Evolutionary conservation across 1,140 invertebrate species (phyloP).

Genomic region (Augochlora pura): DNA sequence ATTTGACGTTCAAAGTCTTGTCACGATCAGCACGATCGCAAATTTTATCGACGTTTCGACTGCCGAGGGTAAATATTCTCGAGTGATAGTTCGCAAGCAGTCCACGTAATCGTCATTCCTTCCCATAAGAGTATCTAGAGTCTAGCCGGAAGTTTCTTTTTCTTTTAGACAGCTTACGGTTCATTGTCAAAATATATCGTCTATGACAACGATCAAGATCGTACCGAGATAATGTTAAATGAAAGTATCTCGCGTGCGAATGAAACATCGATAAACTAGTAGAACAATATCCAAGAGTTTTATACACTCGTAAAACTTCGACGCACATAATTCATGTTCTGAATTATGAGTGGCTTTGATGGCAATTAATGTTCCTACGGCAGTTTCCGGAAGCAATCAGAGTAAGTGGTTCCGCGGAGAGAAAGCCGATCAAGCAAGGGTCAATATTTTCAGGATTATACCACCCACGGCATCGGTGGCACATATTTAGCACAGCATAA

Average conservation of each 20-base stretch:
- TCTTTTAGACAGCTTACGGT: neutral
- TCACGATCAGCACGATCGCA: neutral
- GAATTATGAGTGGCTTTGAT: neutral
- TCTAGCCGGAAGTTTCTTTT: constrained; percentile 39
- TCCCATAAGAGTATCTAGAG: constrained; percentile 12
- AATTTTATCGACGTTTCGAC: constrained; percentile 36
- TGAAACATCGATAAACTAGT: neutral
- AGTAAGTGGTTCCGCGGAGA: neutral
- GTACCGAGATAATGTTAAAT: neutral
- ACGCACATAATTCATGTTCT: neutral
- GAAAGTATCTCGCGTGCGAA: neutral
- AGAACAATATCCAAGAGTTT: neutral
- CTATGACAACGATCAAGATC: neutral
- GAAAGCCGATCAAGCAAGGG: neutral
- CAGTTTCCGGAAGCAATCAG: neutral
- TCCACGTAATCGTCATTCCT: constrained; percentile 40
- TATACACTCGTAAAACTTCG: neutral
- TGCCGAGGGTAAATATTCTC: constrained; percentile 19
- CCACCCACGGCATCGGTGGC: too few relatives aligned
- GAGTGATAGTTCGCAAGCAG: constrained; percentile 17
- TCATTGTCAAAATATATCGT: neutral
- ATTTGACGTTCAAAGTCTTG: neutral
- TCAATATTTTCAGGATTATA: neutral
- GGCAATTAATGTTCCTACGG: neutral
- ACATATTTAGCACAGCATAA: too few relatives aligned